phyloP scores from a whole-genome alignment of 1,140 invertebrate species.

The Drosophila varians region DNA sequence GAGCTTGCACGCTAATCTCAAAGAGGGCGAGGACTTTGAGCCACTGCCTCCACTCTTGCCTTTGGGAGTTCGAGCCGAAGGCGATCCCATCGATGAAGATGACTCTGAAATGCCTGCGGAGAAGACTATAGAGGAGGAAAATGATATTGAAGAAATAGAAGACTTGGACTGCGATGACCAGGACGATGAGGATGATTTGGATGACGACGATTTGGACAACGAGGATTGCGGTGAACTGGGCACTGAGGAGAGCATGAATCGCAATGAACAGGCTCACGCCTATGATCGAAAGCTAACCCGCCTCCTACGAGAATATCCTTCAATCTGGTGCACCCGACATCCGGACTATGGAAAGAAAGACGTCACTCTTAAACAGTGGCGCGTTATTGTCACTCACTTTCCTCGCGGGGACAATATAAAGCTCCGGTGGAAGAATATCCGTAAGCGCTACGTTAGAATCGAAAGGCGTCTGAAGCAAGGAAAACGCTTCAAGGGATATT shows the following conservation, averaged over 20 bases:
- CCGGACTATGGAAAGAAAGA: constrained; percentile 77
- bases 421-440: constrained; percentile 77
- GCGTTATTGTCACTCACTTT: constrained; percentile 71
- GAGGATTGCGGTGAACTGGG: constrained; percentile 40
- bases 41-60: constrained; percentile 67
- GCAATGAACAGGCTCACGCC: constrained; percentile 74
- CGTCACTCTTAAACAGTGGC: constrained; percentile 74
- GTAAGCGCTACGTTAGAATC: constrained; percentile 73
- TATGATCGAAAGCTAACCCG: constrained; percentile 74
- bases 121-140: constrained; percentile 26
- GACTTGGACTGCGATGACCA: constrained; percentile 31
- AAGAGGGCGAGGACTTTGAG: constrained; percentile 61
- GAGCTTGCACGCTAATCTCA: constrained; percentile 72
- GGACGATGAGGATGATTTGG: constrained; percentile 39
- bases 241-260: constrained; percentile 75
- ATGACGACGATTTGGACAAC: constrained; percentile 57
- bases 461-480: constrained; percentile 65
- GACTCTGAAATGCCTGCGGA: constrained; percentile 24
- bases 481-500: constrained; percentile 79
- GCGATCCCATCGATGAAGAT: constrained; percentile 69
- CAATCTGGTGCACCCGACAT: constrained; percentile 76
- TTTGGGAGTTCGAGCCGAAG: constrained; percentile 60
- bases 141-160: constrained; percentile 37
- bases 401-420: constrained; percentile 73
- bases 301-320: constrained; percentile 70